phyloP scores from a whole-genome alignment of 2,113 vertebrate genomes.

The Paralichthys olivaceus region DNA sequence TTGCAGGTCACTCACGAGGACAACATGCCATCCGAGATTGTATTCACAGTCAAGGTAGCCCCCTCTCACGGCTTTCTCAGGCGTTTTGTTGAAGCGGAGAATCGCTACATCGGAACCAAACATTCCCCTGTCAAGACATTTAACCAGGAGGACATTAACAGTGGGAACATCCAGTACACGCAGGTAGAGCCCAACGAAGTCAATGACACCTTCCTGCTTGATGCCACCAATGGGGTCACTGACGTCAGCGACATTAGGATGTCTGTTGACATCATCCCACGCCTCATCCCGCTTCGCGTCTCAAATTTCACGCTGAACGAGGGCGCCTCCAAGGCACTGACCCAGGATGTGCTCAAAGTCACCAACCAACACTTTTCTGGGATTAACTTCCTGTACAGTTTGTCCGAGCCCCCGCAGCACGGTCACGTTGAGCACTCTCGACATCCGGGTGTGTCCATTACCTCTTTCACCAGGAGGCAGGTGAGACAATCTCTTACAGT shows the following conservation, averaged over 20 bases:
- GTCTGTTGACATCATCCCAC: conserved; percentile 86
- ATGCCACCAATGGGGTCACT: conserved; percentile 85
- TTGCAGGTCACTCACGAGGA: conserved; percentile 87
- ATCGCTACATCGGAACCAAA: conserved; percentile 72
- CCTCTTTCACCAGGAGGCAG: conserved; percentile 89
- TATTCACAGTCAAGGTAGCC: conserved; percentile 80
- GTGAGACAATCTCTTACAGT: conserved; percentile 71
- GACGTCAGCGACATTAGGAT: conserved; percentile 81
- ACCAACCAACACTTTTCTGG: conserved; percentile 84
- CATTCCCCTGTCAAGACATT: conserved; percentile 83
- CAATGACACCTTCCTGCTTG: conserved; percentile 83
- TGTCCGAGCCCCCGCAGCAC: conserved; percentile 84
- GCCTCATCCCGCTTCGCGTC: conserved; percentile 85
- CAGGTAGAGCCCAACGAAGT: conserved; percentile 79
- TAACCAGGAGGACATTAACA: conserved; percentile 86
- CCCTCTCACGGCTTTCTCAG: conserved; percentile 85
- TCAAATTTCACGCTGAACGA: conserved; percentile 88
- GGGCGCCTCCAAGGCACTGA: conserved; percentile 84
- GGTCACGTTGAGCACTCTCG: conserved; percentile 86
- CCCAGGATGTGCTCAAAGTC: conserved; percentile 85
- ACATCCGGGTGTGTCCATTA: conserved; percentile 81
- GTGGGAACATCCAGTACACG: conserved; percentile 87
- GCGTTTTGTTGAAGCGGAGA: conserved; percentile 77
- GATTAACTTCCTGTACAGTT: conserved; percentile 86
- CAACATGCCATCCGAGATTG: conserved; percentile 86